These are phyloP conservation scores for Drosophila algonquin DNA, from an alignment of 2,888 invertebrate genomes.

Conservation along the genomic window DNA sequence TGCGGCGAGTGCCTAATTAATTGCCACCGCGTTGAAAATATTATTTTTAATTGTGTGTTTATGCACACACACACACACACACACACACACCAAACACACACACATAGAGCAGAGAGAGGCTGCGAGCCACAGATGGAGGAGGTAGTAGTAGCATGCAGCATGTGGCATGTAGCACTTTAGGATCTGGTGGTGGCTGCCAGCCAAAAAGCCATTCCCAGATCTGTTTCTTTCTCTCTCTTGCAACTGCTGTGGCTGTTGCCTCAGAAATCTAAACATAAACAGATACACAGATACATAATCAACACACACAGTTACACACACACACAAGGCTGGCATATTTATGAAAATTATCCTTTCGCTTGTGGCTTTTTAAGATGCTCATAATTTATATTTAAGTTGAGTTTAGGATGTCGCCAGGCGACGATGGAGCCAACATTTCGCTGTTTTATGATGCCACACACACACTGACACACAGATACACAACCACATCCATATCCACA, in stretches of 20 bases:
- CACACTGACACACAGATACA: constrained; percentile 1
- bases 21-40: constrained; percentile 81
- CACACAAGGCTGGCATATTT: constrained; percentile 68
- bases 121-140: constrained; percentile 15
- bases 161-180: constrained; percentile 16
- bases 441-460: constrained; percentile 28
- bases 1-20: constrained; percentile 75
- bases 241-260: constrained; percentile 14
- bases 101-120: constrained; percentile 17
- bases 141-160: constrained; percentile 20
- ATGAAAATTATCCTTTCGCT: constrained; percentile 78
- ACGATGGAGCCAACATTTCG: constrained; percentile 35
- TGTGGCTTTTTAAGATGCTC: constrained; percentile 78
- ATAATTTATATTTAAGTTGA: constrained; percentile 80
- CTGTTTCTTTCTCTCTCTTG: background rate
- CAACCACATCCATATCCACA: background rate
- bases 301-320: constrained; percentile 23
- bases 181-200: constrained; percentile 38
- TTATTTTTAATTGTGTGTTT: constrained; percentile 82
- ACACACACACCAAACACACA: constrained; percentile 30
- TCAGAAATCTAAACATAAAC: constrained; percentile 21
- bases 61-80: constrained; percentile 52
- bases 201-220: constrained; percentile 30
- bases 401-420: constrained; percentile 73
- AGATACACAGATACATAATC: constrained; percentile 5